Evolutionary conservation across 2,113 vertebrate genomes (phyloP).

Genomic region (Ceyx cyanopectus): DNA sequence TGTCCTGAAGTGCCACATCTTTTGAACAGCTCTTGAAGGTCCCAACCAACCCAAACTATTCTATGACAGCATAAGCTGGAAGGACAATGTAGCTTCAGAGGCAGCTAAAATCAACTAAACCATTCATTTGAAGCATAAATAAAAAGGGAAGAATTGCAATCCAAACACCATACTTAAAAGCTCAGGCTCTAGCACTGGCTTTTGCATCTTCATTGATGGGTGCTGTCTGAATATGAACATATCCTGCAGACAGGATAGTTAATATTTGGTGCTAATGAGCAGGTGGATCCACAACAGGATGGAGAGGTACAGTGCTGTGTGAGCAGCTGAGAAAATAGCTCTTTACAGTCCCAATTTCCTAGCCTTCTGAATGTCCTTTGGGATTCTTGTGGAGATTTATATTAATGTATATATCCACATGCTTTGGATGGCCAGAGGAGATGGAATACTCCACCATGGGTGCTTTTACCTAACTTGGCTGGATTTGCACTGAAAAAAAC

Average conservation of each 20-base stretch:
- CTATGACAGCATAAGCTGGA: background rate
- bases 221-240: background rate
- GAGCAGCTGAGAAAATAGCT: background rate
- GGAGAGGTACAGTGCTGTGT: background rate
- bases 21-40: background rate
- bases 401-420: fast-evolving
- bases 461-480: background rate
- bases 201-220: background rate
- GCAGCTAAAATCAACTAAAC: background rate
- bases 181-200: background rate
- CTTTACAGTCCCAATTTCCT: background rate
- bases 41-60: background rate
- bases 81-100: fast-evolving
- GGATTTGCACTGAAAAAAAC: background rate
- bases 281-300: background rate
- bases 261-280: background rate
- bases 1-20: no score
- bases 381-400: background rate
- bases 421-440: fast-evolving
- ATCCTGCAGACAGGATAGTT: no score
- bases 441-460: background rate
- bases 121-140: background rate
- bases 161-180: background rate
- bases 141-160: no score
- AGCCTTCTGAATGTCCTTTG: fast-evolving